phyloP scores from a whole-genome alignment of 1,140 invertebrate species.

The Paraescarpia echinospica region DNA sequence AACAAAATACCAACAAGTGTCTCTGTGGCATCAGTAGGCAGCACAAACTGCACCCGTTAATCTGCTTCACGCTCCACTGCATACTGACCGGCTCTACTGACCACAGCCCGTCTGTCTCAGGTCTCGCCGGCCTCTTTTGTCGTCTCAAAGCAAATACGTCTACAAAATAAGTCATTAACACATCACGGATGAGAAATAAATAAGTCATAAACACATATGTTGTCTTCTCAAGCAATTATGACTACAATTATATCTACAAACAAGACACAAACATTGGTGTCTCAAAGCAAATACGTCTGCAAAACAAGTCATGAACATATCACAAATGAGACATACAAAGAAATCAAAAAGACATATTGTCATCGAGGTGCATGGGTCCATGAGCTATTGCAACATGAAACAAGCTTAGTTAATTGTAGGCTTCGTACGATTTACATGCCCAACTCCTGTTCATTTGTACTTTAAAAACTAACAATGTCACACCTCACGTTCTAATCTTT shows the following conservation, averaged over 20 bases:
- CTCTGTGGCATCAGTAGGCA: background rate
- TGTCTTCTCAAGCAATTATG: background rate
- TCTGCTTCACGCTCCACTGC: background rate
- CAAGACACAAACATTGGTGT: background rate
- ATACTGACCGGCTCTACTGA: background rate
- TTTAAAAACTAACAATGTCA: no score
- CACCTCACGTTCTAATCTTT: no score
- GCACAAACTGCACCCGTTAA: background rate
- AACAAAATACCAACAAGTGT: background rate
- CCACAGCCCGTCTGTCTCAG: no score
- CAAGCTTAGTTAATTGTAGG: no score
- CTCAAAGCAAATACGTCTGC: background rate
- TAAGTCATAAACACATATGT: background rate
- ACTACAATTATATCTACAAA: background rate
- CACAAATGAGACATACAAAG: background rate
- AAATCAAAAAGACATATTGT: background rate
- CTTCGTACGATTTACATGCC: no score
- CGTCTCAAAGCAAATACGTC: conserved; percentile 4
- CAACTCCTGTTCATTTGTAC: no score
- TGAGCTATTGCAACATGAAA: no score
- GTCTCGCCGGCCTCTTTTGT: background rate
- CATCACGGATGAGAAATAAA: background rate
- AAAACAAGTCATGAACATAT: background rate
- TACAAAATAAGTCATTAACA: background rate
- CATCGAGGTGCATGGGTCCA: no score